Evolutionary conservation across 2,113 vertebrate species (phyloP), one percentile per base, ranked within the genome.

Genomic region (Malurus cyaneus): DNA sequence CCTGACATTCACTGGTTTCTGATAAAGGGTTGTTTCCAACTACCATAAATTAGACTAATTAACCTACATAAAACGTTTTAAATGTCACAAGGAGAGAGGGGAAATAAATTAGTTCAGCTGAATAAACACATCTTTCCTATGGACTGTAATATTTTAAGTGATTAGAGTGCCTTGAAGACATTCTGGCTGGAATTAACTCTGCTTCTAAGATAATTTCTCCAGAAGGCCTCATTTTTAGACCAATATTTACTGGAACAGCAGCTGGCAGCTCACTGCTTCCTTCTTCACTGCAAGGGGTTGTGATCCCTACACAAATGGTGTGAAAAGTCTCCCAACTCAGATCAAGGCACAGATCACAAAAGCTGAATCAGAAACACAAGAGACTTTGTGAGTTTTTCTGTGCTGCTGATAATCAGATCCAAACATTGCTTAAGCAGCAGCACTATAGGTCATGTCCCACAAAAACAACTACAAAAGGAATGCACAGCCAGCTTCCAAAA

Each of bases 21-120:
- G 36, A 34, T 14, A 54, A 90, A 80, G 70, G 72, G 41, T 18
- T 87, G 70, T 77, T 94, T 54, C 29, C 67, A 83, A 29, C 74
- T 47, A 78, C 83, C 69, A 60, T 78, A 86, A 91, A 89, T 89
- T 57, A 96, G 60, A 62, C 82, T 90, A 86, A 95, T 88, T 88
- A 93, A 92, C 79, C 44, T 78, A 90, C 77, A 78, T 71, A 53
- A 87, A 91, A 39, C 0, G 0, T 52, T 59, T 66, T 61, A 77
- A 56, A 83, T 53, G 60, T 66, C 82, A 92, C 52, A 62, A 89
- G 72, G 54, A 39, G 41, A 89, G 79, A 65, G 56, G n/a, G 25
- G 28, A 86, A 87, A 92, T 19, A 8, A 80, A 80, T 95, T 80
- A 73, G 42, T 57, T 77, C 70, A 77, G 84, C 42, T 70, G 89